Conservation (phyloP, 2,888 invertebrate species). For the Agonopterix heracliana region DNA sequence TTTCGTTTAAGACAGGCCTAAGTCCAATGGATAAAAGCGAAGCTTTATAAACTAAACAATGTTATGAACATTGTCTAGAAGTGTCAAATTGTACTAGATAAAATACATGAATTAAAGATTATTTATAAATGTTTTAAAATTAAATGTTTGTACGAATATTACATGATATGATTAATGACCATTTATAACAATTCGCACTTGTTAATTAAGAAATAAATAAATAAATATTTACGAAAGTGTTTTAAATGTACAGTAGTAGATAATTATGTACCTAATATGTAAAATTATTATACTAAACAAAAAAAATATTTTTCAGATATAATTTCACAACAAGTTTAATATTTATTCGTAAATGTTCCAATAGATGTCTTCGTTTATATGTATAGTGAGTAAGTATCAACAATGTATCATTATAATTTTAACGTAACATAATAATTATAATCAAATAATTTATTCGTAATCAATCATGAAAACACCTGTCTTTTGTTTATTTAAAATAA, state of each 20-base stretch:
- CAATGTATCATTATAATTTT: no score
- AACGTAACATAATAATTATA: no score
- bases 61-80: constrained; percentile 17
- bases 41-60: constrained; percentile 29
- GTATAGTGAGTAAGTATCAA: no score
- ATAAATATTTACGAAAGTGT: constrained; percentile 24
- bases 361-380: no score
- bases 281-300: no score
- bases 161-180: constrained; percentile 22
- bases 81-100: constrained; percentile 34
- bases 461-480: no score
- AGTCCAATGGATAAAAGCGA: constrained; percentile 31
- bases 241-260: constrained; percentile 32
- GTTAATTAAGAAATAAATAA: constrained; percentile 22
- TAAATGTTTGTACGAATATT: constrained; percentile 35
- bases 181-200: constrained; percentile 33
- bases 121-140: constrained; percentile 17
- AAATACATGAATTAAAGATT: constrained; percentile 7
- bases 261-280: no score
- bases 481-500: no score
- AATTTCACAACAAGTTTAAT: no score
- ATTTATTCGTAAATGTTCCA: no score
- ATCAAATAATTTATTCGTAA: no score
- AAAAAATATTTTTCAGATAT: no score
- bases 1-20: constrained; percentile 31